A percentile compares a stretch with the other conserved stretches of the same genome.
phyloP scores from a whole-genome alignment of 1,140 invertebrate species.

The Campoletis sonorensis region DNA sequence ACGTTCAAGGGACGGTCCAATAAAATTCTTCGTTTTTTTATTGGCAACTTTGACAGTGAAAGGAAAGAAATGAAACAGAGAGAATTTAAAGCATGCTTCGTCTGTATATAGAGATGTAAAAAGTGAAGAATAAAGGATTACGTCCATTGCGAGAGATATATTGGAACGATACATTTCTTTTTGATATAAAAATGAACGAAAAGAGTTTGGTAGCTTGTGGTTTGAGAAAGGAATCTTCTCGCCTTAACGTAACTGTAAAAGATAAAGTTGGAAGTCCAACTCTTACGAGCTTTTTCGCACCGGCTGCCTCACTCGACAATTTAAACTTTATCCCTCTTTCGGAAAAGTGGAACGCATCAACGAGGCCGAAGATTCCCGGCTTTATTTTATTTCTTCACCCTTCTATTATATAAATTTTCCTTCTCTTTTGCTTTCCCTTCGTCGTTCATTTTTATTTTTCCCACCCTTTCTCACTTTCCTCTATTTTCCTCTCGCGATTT shows the following conservation, averaged over 20 bases:
- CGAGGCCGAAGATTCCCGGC: conserved; percentile 26
- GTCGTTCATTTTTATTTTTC: neutral
- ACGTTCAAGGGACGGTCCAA: neutral
- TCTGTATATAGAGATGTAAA: neutral
- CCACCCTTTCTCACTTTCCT: conserved; percentile 4
- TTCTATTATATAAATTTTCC: conserved; percentile 1
- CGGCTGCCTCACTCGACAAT: conserved; percentile 13
- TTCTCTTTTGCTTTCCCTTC: neutral
- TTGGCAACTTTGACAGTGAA: neutral
- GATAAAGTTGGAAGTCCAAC: conserved; percentile 27
- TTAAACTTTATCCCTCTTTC: conserved; percentile 39
- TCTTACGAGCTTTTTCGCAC: neutral
- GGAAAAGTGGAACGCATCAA: conserved; percentile 36
- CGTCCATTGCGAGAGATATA: too few relatives aligned
- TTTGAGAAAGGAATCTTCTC: neutral
- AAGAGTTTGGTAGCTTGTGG: neutral
- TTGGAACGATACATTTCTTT: neutral
- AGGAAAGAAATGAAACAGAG: neutral
- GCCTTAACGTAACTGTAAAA: neutral
- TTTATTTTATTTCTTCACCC: neutral
- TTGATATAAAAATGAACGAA: neutral
- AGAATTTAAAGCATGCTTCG: neutral
- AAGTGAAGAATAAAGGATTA: too few relatives aligned
- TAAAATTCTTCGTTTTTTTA: neutral
- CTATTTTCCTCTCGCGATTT: neutral